phyloP scores from a whole-genome alignment of 2,888 invertebrate genomes.

The Glomeris marginata region DNA sequence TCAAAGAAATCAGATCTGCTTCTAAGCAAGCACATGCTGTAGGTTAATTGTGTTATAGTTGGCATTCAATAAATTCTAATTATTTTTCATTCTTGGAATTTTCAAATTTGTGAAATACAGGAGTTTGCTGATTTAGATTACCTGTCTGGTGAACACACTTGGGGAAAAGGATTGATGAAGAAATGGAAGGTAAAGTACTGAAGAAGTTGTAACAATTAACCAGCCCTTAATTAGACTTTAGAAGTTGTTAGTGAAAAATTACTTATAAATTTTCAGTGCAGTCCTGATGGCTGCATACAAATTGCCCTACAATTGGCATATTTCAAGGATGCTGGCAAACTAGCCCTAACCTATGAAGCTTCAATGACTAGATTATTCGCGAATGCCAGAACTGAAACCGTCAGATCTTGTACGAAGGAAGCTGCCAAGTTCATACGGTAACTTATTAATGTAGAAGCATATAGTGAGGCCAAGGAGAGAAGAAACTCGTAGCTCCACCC shows the following conservation, averaged over 20 bases:
- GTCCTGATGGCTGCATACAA: slow-evolving; percentile 38
- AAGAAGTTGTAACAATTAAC: too few species aligned
- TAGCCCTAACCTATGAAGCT: slow-evolving; percentile 36
- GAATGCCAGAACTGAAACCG: slow-evolving; percentile 35
- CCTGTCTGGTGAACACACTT: slow-evolving; percentile 30
- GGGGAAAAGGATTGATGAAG: slow-evolving; percentile 36
- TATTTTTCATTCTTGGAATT: neutral
- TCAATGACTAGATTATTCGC: slow-evolving; percentile 36
- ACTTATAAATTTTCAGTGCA: slow-evolving; percentile 23
- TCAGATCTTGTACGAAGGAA: slow-evolving; percentile 32
- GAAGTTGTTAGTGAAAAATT: neutral
- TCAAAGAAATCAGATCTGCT: slow-evolving; percentile 22
- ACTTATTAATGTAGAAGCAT: slow-evolving; percentile 12
- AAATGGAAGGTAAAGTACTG: slow-evolving; percentile 34
- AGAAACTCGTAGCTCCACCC: too few species aligned
- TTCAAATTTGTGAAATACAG: slow-evolving; percentile 19
- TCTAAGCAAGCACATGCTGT: slow-evolving; percentile 22
- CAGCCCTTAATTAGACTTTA: too few species aligned
- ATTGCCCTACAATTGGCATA: slow-evolving; percentile 35
- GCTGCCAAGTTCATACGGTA: slow-evolving; percentile 31
- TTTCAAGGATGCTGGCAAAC: slow-evolving; percentile 30
- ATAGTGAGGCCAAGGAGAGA: too few species aligned
- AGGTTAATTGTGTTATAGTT: neutral
- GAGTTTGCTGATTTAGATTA: slow-evolving; percentile 33
- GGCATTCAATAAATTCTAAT: neutral